Evolutionary conservation across 2,113 vertebrate genomes (phyloP), one percentile per base, ranked within the genome.

Genomic region (Pelodiscus sinensis): DNA sequence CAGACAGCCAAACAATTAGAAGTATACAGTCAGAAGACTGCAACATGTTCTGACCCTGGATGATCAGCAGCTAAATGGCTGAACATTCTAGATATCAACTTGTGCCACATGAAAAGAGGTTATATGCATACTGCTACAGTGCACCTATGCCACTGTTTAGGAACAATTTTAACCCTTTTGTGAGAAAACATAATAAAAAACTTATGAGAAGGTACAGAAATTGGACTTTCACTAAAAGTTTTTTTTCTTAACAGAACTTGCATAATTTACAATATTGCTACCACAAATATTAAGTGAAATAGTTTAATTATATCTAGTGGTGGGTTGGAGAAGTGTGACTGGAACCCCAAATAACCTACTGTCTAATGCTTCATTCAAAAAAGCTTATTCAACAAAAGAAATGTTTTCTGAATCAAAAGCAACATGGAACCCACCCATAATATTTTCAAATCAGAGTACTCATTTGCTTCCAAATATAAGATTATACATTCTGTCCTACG

Each of bases 161-260:
- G 91, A 94, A 94, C 89, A 94, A 95, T 93, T 50, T 55, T 95
- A 79, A 94, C 90, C 91, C 83, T 92, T 81, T 96, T 96, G 94
- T 89, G 86, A 96, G 94, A 94, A 95, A 94, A 44, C 87, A 93
- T 92, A 92, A 88, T 93, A 90, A 89, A 93, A 96, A 81, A 75
- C 92, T 92, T 81, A 94, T 87, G 60, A 50, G 22, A 56, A 16
- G 60, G 73, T 91, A 95, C 89, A 89, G 87, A 88, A 92, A 95
- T 79, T 27, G 22, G 25, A 68, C 62, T 68, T n/a, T 31, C 31
- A 68, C 29, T 31, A 31, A 16, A 68, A 8, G 31, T 71, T 22
- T 73, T 90, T n/a, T 87, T 88, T 22, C 0, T 0, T 85, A 12
- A 25, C 31, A 50, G 84, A 91, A 51, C 21, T 22, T 31, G 51